Evolutionary conservation across 1,140 invertebrate species (phyloP), one percentile per base, ranked within the genome.

Genomic region (Globodera rostochiensis): DNA sequence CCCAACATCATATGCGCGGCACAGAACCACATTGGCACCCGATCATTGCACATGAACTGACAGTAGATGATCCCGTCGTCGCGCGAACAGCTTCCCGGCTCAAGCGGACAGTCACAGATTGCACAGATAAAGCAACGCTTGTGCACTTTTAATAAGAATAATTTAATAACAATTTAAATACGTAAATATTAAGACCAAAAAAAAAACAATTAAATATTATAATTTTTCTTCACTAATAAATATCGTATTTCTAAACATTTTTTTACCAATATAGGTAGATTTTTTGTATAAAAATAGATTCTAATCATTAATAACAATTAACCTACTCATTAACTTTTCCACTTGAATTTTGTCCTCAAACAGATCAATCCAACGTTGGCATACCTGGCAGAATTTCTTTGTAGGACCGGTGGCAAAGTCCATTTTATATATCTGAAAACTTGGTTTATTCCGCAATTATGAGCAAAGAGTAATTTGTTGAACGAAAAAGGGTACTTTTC

Each of bases 1-100:
- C 79, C 79, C n/a, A 80, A 70, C 79, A 80, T 80, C 79, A 80
- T 80, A 66, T 80, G 79, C 21, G 70, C 53, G 3, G 70, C 25
- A 66, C 79, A 80, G 13, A 80, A 80, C 79, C 79, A 80, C 25
- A 80, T 21, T 50, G 79, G 79, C 15, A 46, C 45, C 2, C 64
- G 25, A 25, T 78, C 49, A 49, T 78, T 64, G 70, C 77, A 78
- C 77, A 78, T 78, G 69, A 80, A 80, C 45, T 80, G 79, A 13
- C 66, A 49, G 69, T 80, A 75, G 64, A 78, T 78, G 8, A 80
- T 25, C 21, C 79, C 75, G 69, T 80, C 79, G 25, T 80, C 79
- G 36, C 70, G 57, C 13, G 79, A 80, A 53, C 79, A 80, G 25
- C 25, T 80, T 7, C 79, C 79, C n/a, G 79, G 77, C 69, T 53